Percentiles rank a stretch among this genome's conserved stretches.
phyloP scores from a whole-genome alignment of 2,113 vertebrate species.

The Pterophyllum scalare region DNA sequence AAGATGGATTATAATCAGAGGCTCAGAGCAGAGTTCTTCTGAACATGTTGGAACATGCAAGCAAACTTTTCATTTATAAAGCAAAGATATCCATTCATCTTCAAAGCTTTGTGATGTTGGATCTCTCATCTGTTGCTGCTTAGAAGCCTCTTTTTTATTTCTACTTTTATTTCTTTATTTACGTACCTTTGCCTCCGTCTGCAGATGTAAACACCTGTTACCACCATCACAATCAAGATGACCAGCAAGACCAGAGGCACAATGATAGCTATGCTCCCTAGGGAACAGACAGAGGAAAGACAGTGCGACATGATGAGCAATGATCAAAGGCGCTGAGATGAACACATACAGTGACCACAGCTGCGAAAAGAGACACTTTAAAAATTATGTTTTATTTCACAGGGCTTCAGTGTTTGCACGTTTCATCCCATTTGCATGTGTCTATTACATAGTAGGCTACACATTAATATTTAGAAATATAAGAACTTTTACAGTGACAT shows the following conservation, averaged over 20 bases:
- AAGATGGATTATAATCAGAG: constrained; percentile 25
- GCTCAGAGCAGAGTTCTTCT: background rate
- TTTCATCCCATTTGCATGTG: background rate
- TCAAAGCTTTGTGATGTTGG: background rate
- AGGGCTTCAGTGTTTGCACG: background rate
- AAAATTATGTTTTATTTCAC: background rate
- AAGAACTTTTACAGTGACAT: background rate
- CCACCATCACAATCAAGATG: constrained; percentile 91
- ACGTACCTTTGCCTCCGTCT: constrained; percentile 92
- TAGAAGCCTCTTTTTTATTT: constrained; percentile 1
- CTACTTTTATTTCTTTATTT: constrained; percentile 43
- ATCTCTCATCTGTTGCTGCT: constrained; percentile 24
- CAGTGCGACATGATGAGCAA: constrained; percentile 23
- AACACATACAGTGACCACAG: constrained; percentile 12
- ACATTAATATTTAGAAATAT: background rate
- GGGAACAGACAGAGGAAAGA: constrained; percentile 65
- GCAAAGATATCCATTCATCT: constrained; percentile 23
- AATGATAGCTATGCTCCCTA: constrained; percentile 97
- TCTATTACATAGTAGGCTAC: background rate
- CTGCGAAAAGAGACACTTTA: background rate
- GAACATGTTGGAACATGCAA: background rate
- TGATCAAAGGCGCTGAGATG: constrained; percentile 14
- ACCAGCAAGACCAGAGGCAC: constrained; percentile 95
- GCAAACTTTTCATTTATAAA: constrained; percentile 17
- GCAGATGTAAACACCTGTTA: constrained; percentile 93